A percentile compares a stretch with the other conserved stretches of the same genome.
Conservation (phyloP, 1,140 invertebrate genomes). For the Helicorthomorpha holstii region DNA sequence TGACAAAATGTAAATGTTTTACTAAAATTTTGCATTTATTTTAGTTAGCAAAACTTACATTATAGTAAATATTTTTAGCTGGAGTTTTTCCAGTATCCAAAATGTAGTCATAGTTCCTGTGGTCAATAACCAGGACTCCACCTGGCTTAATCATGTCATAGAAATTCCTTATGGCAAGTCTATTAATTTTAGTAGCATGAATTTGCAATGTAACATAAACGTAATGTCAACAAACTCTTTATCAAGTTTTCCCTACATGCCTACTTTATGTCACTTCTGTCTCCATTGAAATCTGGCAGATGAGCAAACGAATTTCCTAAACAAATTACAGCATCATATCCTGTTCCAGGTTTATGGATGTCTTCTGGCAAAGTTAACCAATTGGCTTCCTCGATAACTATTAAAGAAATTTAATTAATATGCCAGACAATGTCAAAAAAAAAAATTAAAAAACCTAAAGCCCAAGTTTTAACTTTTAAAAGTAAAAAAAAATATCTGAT, state of each 20-base stretch:
- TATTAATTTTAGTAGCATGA: background rate
- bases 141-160: conserved; percentile 61
- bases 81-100: conserved; percentile 52
- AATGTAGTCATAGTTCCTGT: conserved; percentile 71
- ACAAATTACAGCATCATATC: conserved; percentile 45
- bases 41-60: no score
- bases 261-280: conserved; percentile 58
- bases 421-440: no score
- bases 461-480: no score
- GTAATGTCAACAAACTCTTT: no score
- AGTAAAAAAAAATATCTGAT: no score
- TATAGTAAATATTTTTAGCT: conserved; percentile 67
- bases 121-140: conserved; percentile 67
- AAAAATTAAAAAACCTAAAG: no score
- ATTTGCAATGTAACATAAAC: background rate
- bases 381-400: conserved; percentile 29
- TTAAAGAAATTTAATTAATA: no score
- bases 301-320: conserved; percentile 79
- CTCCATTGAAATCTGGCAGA: conserved; percentile 53
- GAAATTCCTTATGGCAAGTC: conserved; percentile 49
- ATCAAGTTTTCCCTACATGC: no score
- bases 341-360: conserved; percentile 26
- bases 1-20: no score
- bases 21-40: no score
- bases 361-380: conserved; percentile 37